Evolutionary conservation across 2,113 vertebrate genomes (phyloP), one percentile per base, ranked within the genome.

Genomic region (Malurus alboscapulatus): DNA sequence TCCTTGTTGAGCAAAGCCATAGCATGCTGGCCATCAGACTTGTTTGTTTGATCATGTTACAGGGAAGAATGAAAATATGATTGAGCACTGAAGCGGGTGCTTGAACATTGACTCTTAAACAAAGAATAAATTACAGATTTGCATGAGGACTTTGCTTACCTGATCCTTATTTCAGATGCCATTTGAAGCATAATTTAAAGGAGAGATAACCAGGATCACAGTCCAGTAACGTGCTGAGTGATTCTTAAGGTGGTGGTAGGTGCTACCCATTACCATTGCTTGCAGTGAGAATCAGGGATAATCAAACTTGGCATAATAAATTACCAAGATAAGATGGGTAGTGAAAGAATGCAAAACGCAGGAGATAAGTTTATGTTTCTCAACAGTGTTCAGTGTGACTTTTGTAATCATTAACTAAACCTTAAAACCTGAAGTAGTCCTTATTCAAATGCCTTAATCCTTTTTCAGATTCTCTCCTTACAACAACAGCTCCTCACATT

Each of bases 391-490:
- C 69, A 59, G 69, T 2, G 1, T 82, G 74, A 84, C 57, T 88
- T 63, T 14, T 87, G 32, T 96, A 97, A 98, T 97, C 84, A 97
- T 97, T 97, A 97, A 97, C 97, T 90, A n/a, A 76, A 71, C 53
- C 53, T 32, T 42, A 45, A 53, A 65, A 77, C 50, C 45, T 18
- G 26, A 83, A 58, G 29, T 18, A 68, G 59, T 72, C 53, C 45
- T 93, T 93, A 63, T 66, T 85, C 83, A 85, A 75, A 67, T 12
- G 12, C 68, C 8, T 75, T 67, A 88, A 77, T 85, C 48, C 62
- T 85, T 61, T 66, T 80, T 65, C 38, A 7, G 45, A 55, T 47
- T 78, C 27, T 66, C 58, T 74, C 63, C 63, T 67, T 47, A 29
- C 48, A 75, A n/a, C 59, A 69, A n/a, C 44, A 5, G 66, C 90